phyloP scores from a whole-genome alignment of 2,888 invertebrate genomes.

The Aproaerema taeniolella region DNA sequence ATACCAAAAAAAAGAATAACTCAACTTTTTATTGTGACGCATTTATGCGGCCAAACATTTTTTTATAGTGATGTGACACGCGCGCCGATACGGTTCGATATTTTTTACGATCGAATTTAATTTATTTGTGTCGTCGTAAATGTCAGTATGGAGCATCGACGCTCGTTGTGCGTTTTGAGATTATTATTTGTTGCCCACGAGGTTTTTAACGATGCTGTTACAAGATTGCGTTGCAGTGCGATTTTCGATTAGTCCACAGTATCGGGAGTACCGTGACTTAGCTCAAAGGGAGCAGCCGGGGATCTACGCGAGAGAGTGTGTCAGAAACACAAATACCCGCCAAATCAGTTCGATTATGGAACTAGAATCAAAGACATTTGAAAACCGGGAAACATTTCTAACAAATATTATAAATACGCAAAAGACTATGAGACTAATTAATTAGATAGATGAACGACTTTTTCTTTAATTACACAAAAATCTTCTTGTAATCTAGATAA shows the following conservation, averaged over 20 bases:
- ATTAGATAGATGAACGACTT: no score
- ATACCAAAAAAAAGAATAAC: constrained; percentile 44
- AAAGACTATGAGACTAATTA: no score
- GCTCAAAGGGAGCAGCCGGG: no score
- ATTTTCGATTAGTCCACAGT: no score
- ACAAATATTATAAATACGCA: no score
- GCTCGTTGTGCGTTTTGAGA: constrained; percentile 42
- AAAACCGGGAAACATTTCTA: no score
- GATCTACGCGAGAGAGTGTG: no score
- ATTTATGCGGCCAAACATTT: constrained; percentile 46
- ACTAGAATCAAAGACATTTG: no score
- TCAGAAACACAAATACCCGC: no score
- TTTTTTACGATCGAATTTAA: constrained; percentile 65
- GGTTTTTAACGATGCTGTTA: constrained; percentile 61
- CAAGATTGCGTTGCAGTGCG: constrained; percentile 44
- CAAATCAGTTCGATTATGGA: no score
- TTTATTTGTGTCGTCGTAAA: constrained; percentile 70
- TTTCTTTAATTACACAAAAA: no score
- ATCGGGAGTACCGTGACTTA: no score
- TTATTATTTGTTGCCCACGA: constrained; percentile 59
- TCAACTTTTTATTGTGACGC: constrained; percentile 55
- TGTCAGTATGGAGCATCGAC: constrained; percentile 50
- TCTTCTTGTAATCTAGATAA: constrained; percentile 45
- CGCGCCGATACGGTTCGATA: constrained; percentile 55
- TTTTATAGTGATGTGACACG: constrained; percentile 63